Evolutionary conservation across 1,140 invertebrate genomes (phyloP), one percentile per base, ranked within the genome.

Genomic region (Leptestheria dahalacensis): DNA sequence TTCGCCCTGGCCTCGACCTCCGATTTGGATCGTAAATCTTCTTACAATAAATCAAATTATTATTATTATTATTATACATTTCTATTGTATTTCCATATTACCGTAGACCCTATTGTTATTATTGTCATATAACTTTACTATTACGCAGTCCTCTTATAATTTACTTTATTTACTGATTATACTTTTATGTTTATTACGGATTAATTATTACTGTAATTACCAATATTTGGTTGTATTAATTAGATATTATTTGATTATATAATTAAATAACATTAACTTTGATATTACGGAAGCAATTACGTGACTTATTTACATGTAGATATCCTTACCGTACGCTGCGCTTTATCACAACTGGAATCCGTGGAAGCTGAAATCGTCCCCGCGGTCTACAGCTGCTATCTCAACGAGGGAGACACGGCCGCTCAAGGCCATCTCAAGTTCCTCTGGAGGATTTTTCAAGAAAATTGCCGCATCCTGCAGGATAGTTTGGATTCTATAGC

Each of bases 361-460:
- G 20, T 29, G 12, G 53, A 55, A 55, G 23, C 53, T 25, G 53
- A 55, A 55, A 55, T 55, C 26, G 28, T 55, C 6, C 53, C 53
- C 20, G 53, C 53, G 18, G 20, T 29, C 20, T 55, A 29, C n/a
- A 41, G 26, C 33, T 55, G 53, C 20, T 55, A 55, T 28, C 2
- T 29, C 10, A 33, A 55, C 33, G 25, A 24, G 21, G 33, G 25
- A 3, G 33, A 55, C 53, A 28, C 26, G 21, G 23, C 53, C 15
- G 53, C 53, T 3, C 26, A 33, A 10, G 3, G 53, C 15, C 53
- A 55, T 29, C n/a, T 55, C 3, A 26, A 55, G 10, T 55, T 55
- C 11, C 53, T 55, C 11, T 55, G 53, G 53, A 26, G 26, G 12
- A 29, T 33, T 2, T 55, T 55, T 18, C 53, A 41, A 2, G 53